Conservation (phyloP, 2,797 vertebrate genomes). For the Ambastaia sidthimunki region DNA sequence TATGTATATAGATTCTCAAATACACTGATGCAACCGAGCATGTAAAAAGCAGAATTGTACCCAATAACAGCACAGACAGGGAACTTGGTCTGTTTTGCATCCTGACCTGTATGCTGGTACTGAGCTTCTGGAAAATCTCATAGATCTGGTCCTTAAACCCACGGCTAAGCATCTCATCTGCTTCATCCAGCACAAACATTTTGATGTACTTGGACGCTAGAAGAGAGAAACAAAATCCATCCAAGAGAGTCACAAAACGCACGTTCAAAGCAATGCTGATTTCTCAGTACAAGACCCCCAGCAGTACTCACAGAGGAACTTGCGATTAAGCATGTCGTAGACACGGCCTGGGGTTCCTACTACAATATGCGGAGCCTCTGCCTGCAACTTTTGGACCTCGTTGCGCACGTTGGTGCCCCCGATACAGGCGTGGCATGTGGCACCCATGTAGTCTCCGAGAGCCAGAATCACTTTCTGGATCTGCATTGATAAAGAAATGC, state of each 20-base stretch:
- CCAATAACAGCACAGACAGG: not conserved
- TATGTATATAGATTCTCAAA: not conserved
- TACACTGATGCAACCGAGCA: not conserved
- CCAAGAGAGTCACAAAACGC: not conserved
- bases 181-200: slow-evolving; percentile 83
- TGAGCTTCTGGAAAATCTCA: slow-evolving; percentile 83
- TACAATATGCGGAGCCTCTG: slow-evolving; percentile 86
- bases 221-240: not conserved
- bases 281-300: not conserved
- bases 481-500: slow-evolving; percentile 61
- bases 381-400: slow-evolving; percentile 86
- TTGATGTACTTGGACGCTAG: slow-evolving; percentile 81
- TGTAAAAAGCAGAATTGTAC: not conserved
- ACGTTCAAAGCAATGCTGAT: not conserved
- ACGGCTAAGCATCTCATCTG: slow-evolving; percentile 83
- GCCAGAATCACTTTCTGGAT: slow-evolving; percentile 93
- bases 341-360: slow-evolving; percentile 89
- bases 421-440: slow-evolving; percentile 88
- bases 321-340: slow-evolving; percentile 87
- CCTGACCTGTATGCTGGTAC: slow-evolving; percentile 78
- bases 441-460: slow-evolving; percentile 90
- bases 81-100: not conserved
- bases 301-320: slow-evolving; percentile 81
- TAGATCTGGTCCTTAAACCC: slow-evolving; percentile 86
- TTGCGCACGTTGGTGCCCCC: slow-evolving; percentile 88